Evolutionary conservation across 2,797 vertebrate genomes (phyloP).

Genomic region (Labroides dimidiatus): DNA sequence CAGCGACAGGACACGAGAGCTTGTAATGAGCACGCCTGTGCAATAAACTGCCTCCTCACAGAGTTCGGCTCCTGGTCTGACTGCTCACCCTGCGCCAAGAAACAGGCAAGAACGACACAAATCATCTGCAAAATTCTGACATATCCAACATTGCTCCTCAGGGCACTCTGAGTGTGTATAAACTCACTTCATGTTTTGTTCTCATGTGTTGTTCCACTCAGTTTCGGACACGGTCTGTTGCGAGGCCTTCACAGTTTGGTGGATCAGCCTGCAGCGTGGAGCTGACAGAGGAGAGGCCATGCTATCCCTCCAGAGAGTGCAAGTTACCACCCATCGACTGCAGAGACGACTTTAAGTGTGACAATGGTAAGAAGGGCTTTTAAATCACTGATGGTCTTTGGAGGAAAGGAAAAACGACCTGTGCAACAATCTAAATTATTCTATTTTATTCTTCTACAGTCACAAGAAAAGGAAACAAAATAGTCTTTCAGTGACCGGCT

Average conservation of each 20-base stretch:
- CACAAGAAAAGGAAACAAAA: too few relatives aligned
- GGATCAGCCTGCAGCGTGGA: conserved; percentile 83
- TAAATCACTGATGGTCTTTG: background rate
- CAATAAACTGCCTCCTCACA: conserved; percentile 88
- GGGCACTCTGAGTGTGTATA: too few relatives aligned
- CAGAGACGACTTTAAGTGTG: conserved; percentile 89
- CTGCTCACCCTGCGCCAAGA: conserved; percentile 91
- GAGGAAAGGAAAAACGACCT: background rate
- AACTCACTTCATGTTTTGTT: too few relatives aligned
- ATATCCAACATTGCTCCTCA: too few relatives aligned
- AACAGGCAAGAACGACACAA: conserved; percentile 81
- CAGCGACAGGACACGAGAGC: conserved; percentile 71
- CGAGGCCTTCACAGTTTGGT: conserved; percentile 89
- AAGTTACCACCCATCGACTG: conserved; percentile 85
- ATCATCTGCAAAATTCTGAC: background rate
- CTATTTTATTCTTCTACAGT: background rate
- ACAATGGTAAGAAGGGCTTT: conserved; percentile 82
- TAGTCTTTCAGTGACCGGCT: too few relatives aligned
- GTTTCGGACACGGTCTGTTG: conserved; percentile 84
- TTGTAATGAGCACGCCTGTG: conserved; percentile 89
- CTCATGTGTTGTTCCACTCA: conserved; percentile 60
- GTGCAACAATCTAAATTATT: background rate
- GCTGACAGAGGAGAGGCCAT: conserved; percentile 84
- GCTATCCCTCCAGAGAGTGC: conserved; percentile 87
- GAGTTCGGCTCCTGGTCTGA: conserved; percentile 91